These are phyloP conservation scores for Leptinotarsa haldemani DNA, from an alignment of 2,888 invertebrate genomes.

Conservation along the genomic window DNA sequence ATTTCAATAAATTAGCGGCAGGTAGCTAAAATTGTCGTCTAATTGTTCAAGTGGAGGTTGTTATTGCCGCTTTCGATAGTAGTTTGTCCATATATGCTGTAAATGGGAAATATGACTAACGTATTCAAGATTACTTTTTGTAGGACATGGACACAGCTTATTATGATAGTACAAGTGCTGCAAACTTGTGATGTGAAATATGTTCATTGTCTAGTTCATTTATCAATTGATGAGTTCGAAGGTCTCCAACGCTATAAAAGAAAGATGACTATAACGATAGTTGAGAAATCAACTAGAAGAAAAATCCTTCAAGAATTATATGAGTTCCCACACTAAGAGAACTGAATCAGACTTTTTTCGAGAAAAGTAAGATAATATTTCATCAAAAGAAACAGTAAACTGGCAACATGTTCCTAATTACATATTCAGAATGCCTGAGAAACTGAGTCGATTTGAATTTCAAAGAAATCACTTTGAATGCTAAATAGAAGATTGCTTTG, in stretches of 20 bases:
- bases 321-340: no score
- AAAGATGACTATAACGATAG: no score
- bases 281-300: no score
- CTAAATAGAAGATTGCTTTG: slow-evolving; percentile 15
- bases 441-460: slow-evolving; percentile 24
- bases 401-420: slow-evolving; percentile 2
- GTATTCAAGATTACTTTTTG: slow-evolving; percentile 46
- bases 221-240: neutral
- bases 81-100: slow-evolving; percentile 45
- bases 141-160: slow-evolving; percentile 46
- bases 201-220: slow-evolving; percentile 1
- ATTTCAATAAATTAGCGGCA: slow-evolving; percentile 23
- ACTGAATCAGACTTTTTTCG: no score
- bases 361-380: neutral
- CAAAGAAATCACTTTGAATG: slow-evolving; percentile 21
- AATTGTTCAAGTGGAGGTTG: slow-evolving; percentile 43
- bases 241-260: no score
- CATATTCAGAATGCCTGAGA: slow-evolving; percentile 5
- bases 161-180: slow-evolving; percentile 18
- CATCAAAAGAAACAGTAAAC: neutral
- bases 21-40: slow-evolving; percentile 25
- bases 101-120: slow-evolving; percentile 48
- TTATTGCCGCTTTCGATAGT: slow-evolving; percentile 40
- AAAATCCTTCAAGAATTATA: no score
- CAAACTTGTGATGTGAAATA: slow-evolving; percentile 22